Percentiles rank a stretch among this genome's conserved stretches.
phyloP scores from a whole-genome alignment of 2,888 invertebrate species.

The Cyclophora punctaria region DNA sequence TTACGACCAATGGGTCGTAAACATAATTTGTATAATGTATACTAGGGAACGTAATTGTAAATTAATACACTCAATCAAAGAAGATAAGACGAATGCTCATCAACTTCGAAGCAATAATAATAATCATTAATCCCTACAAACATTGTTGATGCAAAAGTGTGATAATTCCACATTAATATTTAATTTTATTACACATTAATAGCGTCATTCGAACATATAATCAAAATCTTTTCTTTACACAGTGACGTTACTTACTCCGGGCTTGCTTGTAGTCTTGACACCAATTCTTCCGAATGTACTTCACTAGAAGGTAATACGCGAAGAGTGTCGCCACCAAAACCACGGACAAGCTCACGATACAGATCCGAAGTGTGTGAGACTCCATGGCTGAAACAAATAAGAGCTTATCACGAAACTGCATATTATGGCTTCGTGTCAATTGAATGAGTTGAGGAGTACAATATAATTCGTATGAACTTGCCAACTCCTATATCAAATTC shows the following conservation, averaged over 20 bases:
- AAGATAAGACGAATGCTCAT: too few species aligned
- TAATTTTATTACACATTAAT: too few species aligned
- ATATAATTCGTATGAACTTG: background rate
- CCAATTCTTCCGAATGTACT: conserved; percentile 48
- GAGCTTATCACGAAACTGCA: background rate
- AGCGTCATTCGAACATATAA: too few species aligned
- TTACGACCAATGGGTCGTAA: too few species aligned
- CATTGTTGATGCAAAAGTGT: too few species aligned
- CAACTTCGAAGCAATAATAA: too few species aligned
- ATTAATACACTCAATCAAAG: too few species aligned
- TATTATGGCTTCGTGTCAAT: background rate
- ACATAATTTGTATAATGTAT: too few species aligned
- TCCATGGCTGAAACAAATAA: conserved; percentile 38
- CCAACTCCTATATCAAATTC: background rate
- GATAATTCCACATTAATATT: too few species aligned
- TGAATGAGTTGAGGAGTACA: background rate
- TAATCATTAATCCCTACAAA: too few species aligned
- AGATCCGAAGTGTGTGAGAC: conserved; percentile 48
- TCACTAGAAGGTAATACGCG: conserved; percentile 53
- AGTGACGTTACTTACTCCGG: conserved; percentile 23
- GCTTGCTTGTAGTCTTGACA: conserved; percentile 49
- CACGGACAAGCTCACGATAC: conserved; percentile 60
- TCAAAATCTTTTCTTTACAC: too few species aligned
- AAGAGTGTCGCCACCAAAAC: conserved; percentile 55
- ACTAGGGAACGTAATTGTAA: too few species aligned